These are phyloP conservation scores for Symphodus melops DNA, from an alignment of 2,113 vertebrate genomes.

Conservation along the genomic window DNA sequence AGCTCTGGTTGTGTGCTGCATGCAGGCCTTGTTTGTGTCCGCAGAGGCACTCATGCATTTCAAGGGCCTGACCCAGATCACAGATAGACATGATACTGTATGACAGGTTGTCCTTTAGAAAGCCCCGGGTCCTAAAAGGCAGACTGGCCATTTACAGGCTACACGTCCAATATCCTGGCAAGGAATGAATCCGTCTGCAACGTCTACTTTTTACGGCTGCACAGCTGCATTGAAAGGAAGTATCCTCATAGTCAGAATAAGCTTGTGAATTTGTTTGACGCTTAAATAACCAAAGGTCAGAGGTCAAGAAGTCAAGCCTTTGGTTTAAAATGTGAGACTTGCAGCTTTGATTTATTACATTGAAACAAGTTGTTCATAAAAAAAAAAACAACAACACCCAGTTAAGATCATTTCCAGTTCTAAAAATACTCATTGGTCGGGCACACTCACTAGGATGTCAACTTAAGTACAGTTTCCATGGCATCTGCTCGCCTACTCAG, in stretches of 20 bases:
- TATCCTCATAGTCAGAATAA: not conserved
- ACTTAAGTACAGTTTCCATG: conserved; percentile 67
- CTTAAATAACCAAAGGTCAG: not conserved
- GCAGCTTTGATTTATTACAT: conserved; percentile 2
- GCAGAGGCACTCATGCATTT: conserved; percentile 73
- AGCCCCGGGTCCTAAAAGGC: conserved; percentile 71
- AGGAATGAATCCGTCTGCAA: conserved; percentile 13
- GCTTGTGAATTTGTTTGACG: not conserved
- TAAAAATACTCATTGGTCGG: conserved; percentile 34
- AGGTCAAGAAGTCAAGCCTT: not conserved
- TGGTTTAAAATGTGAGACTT: not conserved
- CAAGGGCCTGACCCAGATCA: conserved; percentile 80
- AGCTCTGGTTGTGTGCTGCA: conserved; percentile 39
- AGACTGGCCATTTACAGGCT: conserved; percentile 60
- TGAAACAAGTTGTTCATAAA: conserved; percentile 28
- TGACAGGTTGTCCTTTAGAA: conserved; percentile 82
- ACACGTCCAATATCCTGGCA: conserved; percentile 35
- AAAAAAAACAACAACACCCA: not conserved
- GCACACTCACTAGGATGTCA: conserved; percentile 41
- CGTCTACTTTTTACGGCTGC: not conserved
- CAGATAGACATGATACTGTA: conserved; percentile 74
- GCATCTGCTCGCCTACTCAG: conserved; percentile 52
- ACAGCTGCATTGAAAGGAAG: not conserved
- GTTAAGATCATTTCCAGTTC: conserved; percentile 24
- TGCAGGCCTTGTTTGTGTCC: conserved; percentile 42